Conservation (phyloP, 2,113 vertebrate genomes). For the Actenoides hombroni region DNA sequence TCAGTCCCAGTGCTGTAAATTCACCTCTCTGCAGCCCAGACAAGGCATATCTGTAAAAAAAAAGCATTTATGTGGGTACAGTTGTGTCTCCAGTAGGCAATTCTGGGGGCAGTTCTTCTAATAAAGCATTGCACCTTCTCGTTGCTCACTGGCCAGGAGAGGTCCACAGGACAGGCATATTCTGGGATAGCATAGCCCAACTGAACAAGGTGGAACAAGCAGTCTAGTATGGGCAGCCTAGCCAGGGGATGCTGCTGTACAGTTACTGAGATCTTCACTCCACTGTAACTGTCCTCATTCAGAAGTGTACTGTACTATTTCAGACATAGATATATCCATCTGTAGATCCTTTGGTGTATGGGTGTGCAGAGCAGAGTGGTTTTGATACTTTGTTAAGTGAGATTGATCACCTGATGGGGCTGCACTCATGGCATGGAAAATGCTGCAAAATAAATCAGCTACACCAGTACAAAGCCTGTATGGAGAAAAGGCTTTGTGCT, state of each 20-base stretch:
- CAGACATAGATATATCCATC: neutral
- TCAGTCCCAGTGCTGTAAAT: neutral
- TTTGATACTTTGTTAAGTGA: neutral
- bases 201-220: neutral
- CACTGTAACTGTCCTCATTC: neutral
- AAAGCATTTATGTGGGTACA: neutral
- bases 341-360: neutral
- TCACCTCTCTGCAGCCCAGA: neutral
- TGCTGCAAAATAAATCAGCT: neutral
- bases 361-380: neutral
- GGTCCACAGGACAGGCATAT: fast-evolving
- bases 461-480: neutral
- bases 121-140: neutral
- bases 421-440: neutral
- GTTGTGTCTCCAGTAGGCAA: neutral
- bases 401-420: fast-evolving
- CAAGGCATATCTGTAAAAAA: neutral
- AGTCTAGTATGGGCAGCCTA: neutral
- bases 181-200: neutral
- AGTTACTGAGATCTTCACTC: neutral
- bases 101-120: neutral
- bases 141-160: neutral
- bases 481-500: neutral
- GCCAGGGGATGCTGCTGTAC: neutral
- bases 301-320: neutral